Conservation (phyloP, 2,888 invertebrate genomes). For the Agrochola circellaris region DNA sequence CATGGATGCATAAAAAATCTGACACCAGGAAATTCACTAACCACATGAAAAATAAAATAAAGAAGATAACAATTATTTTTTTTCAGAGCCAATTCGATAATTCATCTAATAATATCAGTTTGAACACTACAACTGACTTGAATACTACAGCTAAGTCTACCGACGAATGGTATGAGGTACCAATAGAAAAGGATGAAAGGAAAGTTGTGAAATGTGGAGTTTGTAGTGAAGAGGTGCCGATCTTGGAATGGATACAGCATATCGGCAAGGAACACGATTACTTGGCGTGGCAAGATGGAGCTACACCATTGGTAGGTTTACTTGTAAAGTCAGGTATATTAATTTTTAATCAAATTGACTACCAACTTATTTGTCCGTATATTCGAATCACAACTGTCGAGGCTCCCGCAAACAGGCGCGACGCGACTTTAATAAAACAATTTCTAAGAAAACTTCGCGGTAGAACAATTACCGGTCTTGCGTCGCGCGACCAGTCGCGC, state of each 20-base stretch:
- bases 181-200: constrained; percentile 23
- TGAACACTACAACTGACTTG: constrained; percentile 35
- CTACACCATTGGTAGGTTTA: constrained; percentile 78
- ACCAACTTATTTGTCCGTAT: too few species aligned
- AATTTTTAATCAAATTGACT: too few species aligned
- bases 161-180: constrained; percentile 48
- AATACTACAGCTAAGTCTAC: constrained; percentile 25
- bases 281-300: constrained; percentile 89
- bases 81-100: constrained; percentile 37
- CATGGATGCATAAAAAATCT: too few species aligned
- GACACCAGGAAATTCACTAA: too few species aligned
- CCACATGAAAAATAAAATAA: too few species aligned
- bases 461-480: too few species aligned
- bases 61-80: neutral
- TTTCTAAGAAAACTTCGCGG: too few species aligned
- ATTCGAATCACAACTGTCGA: too few species aligned
- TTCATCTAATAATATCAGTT: constrained; percentile 29
- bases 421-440: too few species aligned
- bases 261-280: constrained; percentile 89
- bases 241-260: constrained; percentile 87
- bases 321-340: neutral
- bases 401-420: too few species aligned
- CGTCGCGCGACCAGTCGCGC: too few species aligned
- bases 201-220: constrained; percentile 72
- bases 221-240: constrained; percentile 79